phyloP scores from a whole-genome alignment of 1,140 invertebrate genomes.

The Drosophila miranda region DNA sequence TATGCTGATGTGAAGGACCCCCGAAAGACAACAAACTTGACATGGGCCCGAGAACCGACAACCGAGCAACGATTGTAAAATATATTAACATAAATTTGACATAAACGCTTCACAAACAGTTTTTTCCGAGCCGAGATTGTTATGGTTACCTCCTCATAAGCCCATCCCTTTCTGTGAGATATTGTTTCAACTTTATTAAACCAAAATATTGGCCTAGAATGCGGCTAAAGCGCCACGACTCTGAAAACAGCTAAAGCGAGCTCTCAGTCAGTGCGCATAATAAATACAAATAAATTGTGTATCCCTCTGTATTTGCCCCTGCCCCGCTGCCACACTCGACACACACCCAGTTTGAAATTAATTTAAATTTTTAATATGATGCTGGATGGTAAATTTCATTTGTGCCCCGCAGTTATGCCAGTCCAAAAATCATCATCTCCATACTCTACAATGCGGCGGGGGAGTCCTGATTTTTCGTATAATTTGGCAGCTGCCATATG shows the following conservation, averaged over 20 bases:
- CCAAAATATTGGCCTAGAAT: conserved; percentile 22
- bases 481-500: not conserved
- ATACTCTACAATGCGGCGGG: conserved; percentile 24
- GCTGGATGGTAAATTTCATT: conserved; percentile 59
- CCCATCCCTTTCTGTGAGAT: conserved; percentile 28
- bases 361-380: conserved; percentile 75
- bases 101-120: conserved; percentile 78
- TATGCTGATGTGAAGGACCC: conserved; percentile 68
- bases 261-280: conserved; percentile 40
- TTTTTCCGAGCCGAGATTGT: conserved; percentile 47
- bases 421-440: conserved; percentile 8
- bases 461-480: not conserved
- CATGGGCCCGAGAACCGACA: conserved; percentile 22
- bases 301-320: conserved; percentile 7
- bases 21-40: conserved; percentile 65
- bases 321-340: not conserved
- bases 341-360: conserved; percentile 63
- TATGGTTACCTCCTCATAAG: conserved; percentile 11
- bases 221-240: conserved; percentile 40
- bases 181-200: conserved; percentile 80
- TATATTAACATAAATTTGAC: conserved; percentile 82
- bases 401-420: conserved; percentile 18
- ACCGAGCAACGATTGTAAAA: conserved; percentile 69
- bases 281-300: conserved; percentile 51
- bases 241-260: conserved; percentile 46